Evolutionary conservation across 2,888 invertebrate species (phyloP).

Genomic region (Myopa tessellatipennis): DNA sequence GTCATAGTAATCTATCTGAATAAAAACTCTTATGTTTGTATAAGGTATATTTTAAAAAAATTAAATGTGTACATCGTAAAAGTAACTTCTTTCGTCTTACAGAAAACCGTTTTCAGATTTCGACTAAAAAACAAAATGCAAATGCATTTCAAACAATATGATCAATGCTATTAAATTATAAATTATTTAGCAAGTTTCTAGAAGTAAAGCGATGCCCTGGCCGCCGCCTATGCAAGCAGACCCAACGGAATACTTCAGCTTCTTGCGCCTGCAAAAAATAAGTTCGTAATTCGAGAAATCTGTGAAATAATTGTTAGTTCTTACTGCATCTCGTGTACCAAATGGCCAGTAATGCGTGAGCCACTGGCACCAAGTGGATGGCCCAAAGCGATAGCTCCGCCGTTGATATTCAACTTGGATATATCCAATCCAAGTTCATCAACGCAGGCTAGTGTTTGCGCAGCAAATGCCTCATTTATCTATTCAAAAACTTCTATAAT

Average conservation of each 20-base stretch:
- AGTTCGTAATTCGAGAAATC: conserved; percentile 18
- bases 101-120: neutral
- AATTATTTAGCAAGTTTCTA: conserved; percentile 74
- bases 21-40: too few relatives aligned
- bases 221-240: conserved; percentile 99
- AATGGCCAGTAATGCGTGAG: conserved; percentile 88
- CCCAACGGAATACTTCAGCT: conserved; percentile 88
- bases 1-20: too few relatives aligned
- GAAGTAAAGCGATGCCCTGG: conserved; percentile 93
- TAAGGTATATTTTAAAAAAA: neutral
- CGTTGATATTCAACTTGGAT: conserved; percentile 91
- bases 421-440: conserved; percentile 89
- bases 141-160: neutral
- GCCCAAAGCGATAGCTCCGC: conserved; percentile 97
- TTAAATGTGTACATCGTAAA: neutral
- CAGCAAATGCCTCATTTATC: conserved; percentile 99
- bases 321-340: conserved; percentile 91
- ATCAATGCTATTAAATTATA: neutral
- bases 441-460: conserved; percentile 92
- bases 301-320: conserved; percentile 34
- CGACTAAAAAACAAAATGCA: conserved; percentile 28
- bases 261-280: conserved; percentile 75
- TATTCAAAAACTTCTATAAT: conserved; percentile 61
- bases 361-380: conserved; percentile 97
- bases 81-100: too few relatives aligned